phyloP scores from a whole-genome alignment of 2,888 invertebrate genomes.

The Melieria crassipennis region DNA sequence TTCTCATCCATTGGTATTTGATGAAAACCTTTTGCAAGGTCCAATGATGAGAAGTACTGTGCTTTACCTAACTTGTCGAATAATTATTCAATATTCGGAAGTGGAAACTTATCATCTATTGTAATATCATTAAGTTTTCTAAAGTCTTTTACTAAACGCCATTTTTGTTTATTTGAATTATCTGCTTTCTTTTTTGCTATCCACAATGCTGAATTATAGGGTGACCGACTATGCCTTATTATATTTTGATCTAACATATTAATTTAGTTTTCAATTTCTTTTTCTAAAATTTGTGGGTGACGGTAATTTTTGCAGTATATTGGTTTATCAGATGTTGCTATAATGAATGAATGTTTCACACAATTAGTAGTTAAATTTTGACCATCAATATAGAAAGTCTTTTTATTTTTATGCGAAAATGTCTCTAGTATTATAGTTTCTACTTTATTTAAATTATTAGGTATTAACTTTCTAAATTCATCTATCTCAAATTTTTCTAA shows the following conservation, averaged over 20 bases:
- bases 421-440: too few species aligned
- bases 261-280: not conserved
- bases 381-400: too few species aligned
- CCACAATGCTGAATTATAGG: not conserved
- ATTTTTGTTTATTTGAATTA: not conserved
- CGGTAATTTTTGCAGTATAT: too few species aligned
- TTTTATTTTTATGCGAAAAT: too few species aligned
- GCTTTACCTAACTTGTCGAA: slow-evolving; percentile 16
- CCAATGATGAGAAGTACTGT: not conserved
- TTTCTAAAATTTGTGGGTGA: not conserved
- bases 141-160: not conserved
- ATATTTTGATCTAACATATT: not conserved
- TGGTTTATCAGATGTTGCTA: too few species aligned
- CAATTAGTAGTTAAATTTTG: too few species aligned
- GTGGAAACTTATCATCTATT: not conserved
- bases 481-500: too few species aligned
- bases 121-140: not conserved
- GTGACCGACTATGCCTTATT: not conserved
- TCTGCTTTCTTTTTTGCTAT: not conserved
- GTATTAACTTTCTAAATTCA: too few species aligned
- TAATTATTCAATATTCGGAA: slow-evolving; percentile 5
- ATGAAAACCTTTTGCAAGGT: not conserved
- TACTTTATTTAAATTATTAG: too few species aligned
- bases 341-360: too few species aligned
- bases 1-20: not conserved